These are phyloP conservation scores for Choloepus didactylus DNA, from an alignment of 2,797 vertebrate genomes.

Conservation along the genomic window DNA sequence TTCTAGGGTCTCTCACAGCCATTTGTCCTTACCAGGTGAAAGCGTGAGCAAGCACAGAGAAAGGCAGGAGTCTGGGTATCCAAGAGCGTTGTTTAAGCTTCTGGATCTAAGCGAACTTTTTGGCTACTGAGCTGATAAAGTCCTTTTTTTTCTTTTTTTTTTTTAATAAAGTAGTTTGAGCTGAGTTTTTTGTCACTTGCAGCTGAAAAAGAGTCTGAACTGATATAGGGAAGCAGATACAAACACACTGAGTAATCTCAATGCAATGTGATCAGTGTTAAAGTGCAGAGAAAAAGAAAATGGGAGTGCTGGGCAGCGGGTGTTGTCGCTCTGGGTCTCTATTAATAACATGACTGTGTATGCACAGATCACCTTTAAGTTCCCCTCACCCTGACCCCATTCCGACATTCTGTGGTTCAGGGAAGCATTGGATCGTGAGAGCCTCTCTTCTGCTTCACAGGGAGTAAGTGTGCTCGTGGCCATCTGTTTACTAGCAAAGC, in stretches of 20 bases:
- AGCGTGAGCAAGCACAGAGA: not conserved
- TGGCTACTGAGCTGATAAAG: not conserved
- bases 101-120: not conserved
- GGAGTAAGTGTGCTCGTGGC: not conserved
- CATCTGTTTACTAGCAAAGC: not conserved
- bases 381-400: not conserved
- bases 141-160: not conserved
- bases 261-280: not conserved
- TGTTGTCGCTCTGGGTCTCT: not conserved
- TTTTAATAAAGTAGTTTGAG: slow-evolving; percentile 15
- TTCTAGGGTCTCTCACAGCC: not conserved
- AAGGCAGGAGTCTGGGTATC: not conserved
- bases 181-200: slow-evolving; percentile 34
- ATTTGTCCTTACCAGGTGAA: not conserved
- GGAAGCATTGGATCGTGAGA: rapidly evolving
- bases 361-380: not conserved
- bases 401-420: not conserved
- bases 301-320: not conserved
- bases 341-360: not conserved
- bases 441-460: not conserved
- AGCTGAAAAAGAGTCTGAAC: not conserved
- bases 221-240: not conserved
- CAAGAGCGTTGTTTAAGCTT: not conserved
- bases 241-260: not conserved
- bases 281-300: not conserved